A percentile compares a stretch with the other conserved stretches of the same genome.
These are phyloP conservation scores for Plecturocebus donacophilus DNA, from an alignment of 2,113 vertebrate genomes.

Conservation along the genomic window DNA sequence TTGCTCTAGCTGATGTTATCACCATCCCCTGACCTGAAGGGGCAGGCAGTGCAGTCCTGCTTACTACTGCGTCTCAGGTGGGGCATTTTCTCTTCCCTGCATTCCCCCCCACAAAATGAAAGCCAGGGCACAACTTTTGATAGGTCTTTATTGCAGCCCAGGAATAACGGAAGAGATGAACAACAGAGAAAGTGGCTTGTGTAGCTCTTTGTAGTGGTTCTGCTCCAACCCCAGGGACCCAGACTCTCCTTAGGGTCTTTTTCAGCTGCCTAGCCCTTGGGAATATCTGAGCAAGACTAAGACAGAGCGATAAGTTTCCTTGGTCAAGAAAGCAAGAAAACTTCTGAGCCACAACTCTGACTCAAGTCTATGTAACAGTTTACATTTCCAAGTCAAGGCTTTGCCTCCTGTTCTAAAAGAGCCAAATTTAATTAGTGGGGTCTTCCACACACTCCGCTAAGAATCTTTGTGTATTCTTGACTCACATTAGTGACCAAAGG, in stretches of 20 bases:
- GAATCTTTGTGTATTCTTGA: neutral
- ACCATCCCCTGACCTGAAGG: neutral
- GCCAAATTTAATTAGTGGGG: neutral
- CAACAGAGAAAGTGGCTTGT: neutral
- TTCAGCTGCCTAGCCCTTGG: too few relatives aligned
- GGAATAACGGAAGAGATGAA: neutral
- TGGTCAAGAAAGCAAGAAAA: neutral
- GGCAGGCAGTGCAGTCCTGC: neutral
- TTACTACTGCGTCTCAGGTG: too few relatives aligned
- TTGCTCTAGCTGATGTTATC: neutral
- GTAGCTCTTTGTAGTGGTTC: neutral
- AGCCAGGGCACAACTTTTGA: neutral
- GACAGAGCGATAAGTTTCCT: neutral
- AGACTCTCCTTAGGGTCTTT: neutral
- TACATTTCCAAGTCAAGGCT: constrained; percentile 18
- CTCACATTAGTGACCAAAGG: neutral
- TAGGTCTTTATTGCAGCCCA: neutral
- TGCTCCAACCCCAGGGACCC: neutral
- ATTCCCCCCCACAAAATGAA: neutral
- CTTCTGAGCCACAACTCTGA: neutral
- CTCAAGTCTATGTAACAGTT: neutral
- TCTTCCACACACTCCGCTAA: neutral
- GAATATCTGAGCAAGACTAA: neutral
- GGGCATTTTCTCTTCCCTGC: neutral
- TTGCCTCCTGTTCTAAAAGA: neutral